phyloP scores from a whole-genome alignment of 53 echinoderm and acorn worm species.

The Hippasteria phrygiana region DNA sequence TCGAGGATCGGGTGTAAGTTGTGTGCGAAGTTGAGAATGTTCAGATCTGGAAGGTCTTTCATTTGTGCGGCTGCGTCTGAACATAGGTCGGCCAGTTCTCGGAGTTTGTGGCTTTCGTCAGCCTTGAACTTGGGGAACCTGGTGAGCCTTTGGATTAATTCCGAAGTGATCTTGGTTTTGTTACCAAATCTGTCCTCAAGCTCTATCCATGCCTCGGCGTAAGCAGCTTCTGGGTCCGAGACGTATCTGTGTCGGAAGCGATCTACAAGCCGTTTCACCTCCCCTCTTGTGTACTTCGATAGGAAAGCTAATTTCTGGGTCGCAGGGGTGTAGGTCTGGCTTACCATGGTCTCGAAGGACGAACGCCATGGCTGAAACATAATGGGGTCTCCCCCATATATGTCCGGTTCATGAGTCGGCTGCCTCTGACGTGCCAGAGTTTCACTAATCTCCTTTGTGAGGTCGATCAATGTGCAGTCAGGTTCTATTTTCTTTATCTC shows the following conservation, averaged over 20 bases:
- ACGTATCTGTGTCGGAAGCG: slow-evolving; percentile 49
- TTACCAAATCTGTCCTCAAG: slow-evolving; percentile 61
- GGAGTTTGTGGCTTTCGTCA: slow-evolving; percentile 41
- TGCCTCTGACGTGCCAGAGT: slow-evolving; percentile 59
- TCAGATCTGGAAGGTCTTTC: slow-evolving; percentile 60
- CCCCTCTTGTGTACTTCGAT: slow-evolving; percentile 33
- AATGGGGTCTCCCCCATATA: slow-evolving; percentile 58
- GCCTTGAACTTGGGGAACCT: slow-evolving; percentile 35
- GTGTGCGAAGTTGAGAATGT: slow-evolving; percentile 48
- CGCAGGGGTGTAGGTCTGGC: slow-evolving; percentile 16
- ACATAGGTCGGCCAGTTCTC: slow-evolving; percentile 46
- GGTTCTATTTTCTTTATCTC: background rate
- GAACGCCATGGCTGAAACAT: slow-evolving; percentile 62
- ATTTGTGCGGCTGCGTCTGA: slow-evolving; percentile 59
- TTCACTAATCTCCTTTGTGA: slow-evolving; percentile 47
- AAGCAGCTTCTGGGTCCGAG: slow-evolving; percentile 32
- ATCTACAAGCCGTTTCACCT: slow-evolving; percentile 55
- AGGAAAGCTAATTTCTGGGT: slow-evolving; percentile 48
- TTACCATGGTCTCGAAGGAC: slow-evolving; percentile 58
- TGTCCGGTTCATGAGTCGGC: slow-evolving; percentile 66
- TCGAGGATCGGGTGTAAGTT: slow-evolving; percentile 58
- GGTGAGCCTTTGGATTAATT: slow-evolving; percentile 12
- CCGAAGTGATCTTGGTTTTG: slow-evolving; percentile 46
- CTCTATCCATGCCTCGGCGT: slow-evolving; percentile 52
- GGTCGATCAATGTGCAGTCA: slow-evolving; percentile 30